Evolutionary conservation across 2,113 vertebrate genomes (phyloP).

Genomic region (Deroptyus accipitrinus): DNA sequence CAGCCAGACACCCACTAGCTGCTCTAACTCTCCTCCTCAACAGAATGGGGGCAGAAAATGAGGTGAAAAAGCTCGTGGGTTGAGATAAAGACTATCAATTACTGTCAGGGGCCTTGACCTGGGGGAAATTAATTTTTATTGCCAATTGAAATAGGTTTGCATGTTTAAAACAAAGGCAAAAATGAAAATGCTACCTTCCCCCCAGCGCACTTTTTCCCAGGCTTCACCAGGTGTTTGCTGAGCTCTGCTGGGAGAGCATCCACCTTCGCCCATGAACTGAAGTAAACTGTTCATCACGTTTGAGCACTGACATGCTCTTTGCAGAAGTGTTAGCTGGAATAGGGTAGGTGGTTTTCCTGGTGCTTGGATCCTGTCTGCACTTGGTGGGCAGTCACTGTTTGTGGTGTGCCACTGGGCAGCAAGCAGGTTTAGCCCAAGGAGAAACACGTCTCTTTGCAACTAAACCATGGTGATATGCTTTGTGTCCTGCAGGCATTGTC

Average conservation of each 20-base stretch:
- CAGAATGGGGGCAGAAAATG: not conserved
- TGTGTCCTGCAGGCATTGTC: not conserved
- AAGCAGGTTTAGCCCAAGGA: not conserved
- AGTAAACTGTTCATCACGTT: not conserved
- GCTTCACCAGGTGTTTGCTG: not conserved
- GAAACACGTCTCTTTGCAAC: not conserved
- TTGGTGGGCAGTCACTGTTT: not conserved
- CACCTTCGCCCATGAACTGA: accelerated
- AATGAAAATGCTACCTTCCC: not conserved
- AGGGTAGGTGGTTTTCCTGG: not conserved
- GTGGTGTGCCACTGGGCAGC: not conserved
- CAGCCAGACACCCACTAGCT: not conserved
- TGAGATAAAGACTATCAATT: not conserved
- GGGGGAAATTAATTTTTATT: not conserved
- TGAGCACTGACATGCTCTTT: not conserved
- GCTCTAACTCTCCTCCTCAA: not conserved
- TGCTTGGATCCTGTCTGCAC: not conserved
- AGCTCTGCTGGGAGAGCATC: not conserved
- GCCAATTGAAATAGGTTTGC: not conserved
- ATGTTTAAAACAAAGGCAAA: not conserved
- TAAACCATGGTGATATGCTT: not conserved
- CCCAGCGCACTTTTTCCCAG: not conserved
- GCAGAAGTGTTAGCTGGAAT: not conserved
- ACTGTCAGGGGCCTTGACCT: not conserved
- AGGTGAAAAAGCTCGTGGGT: not conserved